phyloP scores from a whole-genome alignment of 1,140 invertebrate species.

The Panulirus ornatus region DNA sequence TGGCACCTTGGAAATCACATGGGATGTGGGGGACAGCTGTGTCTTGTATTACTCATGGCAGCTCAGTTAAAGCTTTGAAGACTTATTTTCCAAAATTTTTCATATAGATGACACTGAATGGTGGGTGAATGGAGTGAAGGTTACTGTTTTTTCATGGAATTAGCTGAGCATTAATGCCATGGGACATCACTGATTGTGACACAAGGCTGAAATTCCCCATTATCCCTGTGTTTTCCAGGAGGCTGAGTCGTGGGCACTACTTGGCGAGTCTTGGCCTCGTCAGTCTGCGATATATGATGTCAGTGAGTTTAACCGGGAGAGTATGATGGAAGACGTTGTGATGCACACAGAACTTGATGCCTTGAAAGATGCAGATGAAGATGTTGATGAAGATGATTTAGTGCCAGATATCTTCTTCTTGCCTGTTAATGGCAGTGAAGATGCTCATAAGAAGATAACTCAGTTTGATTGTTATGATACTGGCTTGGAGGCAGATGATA shows the following conservation, averaged over 20 bases:
- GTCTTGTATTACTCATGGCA: slow-evolving; percentile 67
- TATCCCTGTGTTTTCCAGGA: slow-evolving; percentile 73
- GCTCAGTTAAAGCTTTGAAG: slow-evolving; percentile 51
- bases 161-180: slow-evolving; percentile 57
- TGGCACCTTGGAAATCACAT: slow-evolving; percentile 75
- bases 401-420: slow-evolving; percentile 61
- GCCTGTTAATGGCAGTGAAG: slow-evolving; percentile 1
- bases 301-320: slow-evolving; percentile 21
- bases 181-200: slow-evolving; percentile 49
- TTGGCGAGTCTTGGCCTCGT: slow-evolving; percentile 56
- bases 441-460: background rate
- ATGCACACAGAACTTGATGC: slow-evolving; percentile 58
- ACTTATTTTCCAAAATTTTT: slow-evolving; percentile 46
- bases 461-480: background rate
- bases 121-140: background rate
- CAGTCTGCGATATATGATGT: slow-evolving; percentile 60
- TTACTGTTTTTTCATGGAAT: background rate
- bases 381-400: slow-evolving; percentile 23
- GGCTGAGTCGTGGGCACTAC: slow-evolving; percentile 56
- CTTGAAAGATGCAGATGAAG: slow-evolving; percentile 33
- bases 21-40: slow-evolving; percentile 71
- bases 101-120: slow-evolving; percentile 5
- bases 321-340: slow-evolving; percentile 35
- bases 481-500: background rate
- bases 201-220: slow-evolving; percentile 67